phyloP scores from a whole-genome alignment of 1,140 invertebrate species.

The Philaenus spumarius region DNA sequence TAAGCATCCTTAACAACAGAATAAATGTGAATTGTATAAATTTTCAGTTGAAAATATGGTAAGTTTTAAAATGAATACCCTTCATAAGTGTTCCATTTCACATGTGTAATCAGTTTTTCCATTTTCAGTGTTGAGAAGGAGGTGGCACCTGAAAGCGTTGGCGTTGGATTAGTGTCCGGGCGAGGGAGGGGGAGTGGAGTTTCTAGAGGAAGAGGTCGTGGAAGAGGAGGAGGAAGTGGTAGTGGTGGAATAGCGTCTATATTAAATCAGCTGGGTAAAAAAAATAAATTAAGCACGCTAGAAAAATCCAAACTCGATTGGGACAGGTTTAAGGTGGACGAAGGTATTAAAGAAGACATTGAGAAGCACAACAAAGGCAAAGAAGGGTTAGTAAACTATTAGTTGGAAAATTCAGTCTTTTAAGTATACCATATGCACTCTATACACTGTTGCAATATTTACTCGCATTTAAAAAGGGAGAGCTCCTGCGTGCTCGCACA shows the following conservation, averaged over 20 bases:
- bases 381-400: constrained; percentile 59
- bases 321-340: constrained; percentile 76
- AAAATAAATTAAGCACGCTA: constrained; percentile 69
- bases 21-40: too few species aligned
- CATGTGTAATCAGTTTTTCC: too few species aligned
- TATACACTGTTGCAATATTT: too few species aligned
- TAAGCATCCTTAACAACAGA: too few species aligned
- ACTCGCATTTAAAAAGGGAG: too few species aligned
- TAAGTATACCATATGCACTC: too few species aligned
- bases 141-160: not conserved
- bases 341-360: constrained; percentile 83
- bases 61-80: too few species aligned
- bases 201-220: not conserved
- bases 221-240: constrained; percentile 9
- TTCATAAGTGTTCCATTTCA: too few species aligned
- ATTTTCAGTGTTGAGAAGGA: constrained; percentile 25
- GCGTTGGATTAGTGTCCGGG: not conserved
- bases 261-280: constrained; percentile 64
- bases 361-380: constrained; percentile 79
- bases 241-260: constrained; percentile 56
- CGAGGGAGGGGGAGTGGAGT: too few species aligned
- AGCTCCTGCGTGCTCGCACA: too few species aligned
- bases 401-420: too few species aligned
- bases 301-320: constrained; percentile 92
- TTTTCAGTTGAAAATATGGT: too few species aligned